Conservation (phyloP, 2,797 vertebrate species). For the Sebastiscus albofasciatus region DNA sequence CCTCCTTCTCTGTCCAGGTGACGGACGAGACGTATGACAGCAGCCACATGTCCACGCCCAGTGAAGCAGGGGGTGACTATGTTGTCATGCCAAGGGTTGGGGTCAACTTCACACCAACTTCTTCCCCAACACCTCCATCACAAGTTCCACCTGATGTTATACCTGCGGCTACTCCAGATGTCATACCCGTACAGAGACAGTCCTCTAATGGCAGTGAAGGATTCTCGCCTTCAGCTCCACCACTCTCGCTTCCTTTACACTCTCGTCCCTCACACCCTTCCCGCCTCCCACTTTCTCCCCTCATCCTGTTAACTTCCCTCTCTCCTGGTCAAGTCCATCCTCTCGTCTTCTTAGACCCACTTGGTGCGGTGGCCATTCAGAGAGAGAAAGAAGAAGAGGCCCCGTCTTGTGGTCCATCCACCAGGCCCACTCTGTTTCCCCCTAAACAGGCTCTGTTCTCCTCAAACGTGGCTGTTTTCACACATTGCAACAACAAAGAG, state of each 20-base stretch:
- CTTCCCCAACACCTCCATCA: slow-evolving; percentile 15
- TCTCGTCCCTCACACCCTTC: slow-evolving; percentile 41
- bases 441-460: slow-evolving; percentile 74
- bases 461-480: slow-evolving; percentile 69
- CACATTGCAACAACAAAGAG: slow-evolving; percentile 49
- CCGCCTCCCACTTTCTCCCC: slow-evolving; percentile 66
- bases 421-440: slow-evolving; percentile 29
- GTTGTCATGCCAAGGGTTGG: slow-evolving; percentile 12
- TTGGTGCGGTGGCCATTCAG: slow-evolving; percentile 38
- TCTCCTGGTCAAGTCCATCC: slow-evolving; percentile 56
- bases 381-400: slow-evolving; percentile 36
- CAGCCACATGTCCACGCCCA: slow-evolving; percentile 82
- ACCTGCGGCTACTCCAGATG: slow-evolving; percentile 50
- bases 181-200: slow-evolving; percentile 52
- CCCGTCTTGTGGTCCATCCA: not conserved
- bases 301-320: slow-evolving; percentile 61
- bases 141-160: slow-evolving; percentile 63
- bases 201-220: slow-evolving; percentile 37
- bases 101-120: not conserved
- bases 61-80: slow-evolving; percentile 67
- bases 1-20: slow-evolving; percentile 84
- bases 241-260: slow-evolving; percentile 62
- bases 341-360: slow-evolving; percentile 58
- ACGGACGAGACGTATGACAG: slow-evolving; percentile 83
- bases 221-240: slow-evolving; percentile 18